Evolutionary conservation across 2,888 invertebrate species (phyloP), one percentile per base, ranked within the genome.

Genomic region (Heliconius cydno): DNA sequence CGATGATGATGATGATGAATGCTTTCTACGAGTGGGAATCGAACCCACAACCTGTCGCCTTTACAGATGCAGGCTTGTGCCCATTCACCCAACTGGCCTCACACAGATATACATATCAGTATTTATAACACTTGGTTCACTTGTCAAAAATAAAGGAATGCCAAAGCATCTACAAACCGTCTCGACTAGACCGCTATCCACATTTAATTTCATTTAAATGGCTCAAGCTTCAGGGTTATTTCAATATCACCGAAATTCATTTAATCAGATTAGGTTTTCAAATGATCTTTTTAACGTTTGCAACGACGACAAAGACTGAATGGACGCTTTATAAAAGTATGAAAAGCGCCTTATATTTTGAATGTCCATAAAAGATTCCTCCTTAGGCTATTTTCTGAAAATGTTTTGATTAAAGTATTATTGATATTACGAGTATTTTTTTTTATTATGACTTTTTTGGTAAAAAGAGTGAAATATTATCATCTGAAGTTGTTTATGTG

Each of bases 221-320:
- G 41, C n/a, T 78, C 41, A 30, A 68, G 30, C 38, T 60, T 68
- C n/a, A 68, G 41, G 67, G 41, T 74, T 78, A 73, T 68, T 78
- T 67, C 78, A 74, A 68, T 68, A 74, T 73, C 28, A 34, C 38
- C 74, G 30, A 68, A 78, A 78, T 67, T 78, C 73, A 74, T 78
- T 74, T 74, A 74, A 78, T 74, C 73, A 41, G 78, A 60, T 78
- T 74, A 75, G 75, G 28, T 30, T 75, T 75, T 75, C 46, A 65
- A 75, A 75, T 46, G 38, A 63, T 75, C 74, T 65, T 41, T 65
- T 74, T 38, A 73, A 73, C 63, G 41, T 63, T 74, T 34, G 15
- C 38, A 74, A 74, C 63, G 75, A 60, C 74, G 63, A 75, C 41
- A 65, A 75, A 75, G 65, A 41, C 28, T 75, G 75, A 75, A 75